Evolutionary conservation across 2,888 invertebrate genomes (phyloP).

Genomic region (Melanostoma mellinum): DNA sequence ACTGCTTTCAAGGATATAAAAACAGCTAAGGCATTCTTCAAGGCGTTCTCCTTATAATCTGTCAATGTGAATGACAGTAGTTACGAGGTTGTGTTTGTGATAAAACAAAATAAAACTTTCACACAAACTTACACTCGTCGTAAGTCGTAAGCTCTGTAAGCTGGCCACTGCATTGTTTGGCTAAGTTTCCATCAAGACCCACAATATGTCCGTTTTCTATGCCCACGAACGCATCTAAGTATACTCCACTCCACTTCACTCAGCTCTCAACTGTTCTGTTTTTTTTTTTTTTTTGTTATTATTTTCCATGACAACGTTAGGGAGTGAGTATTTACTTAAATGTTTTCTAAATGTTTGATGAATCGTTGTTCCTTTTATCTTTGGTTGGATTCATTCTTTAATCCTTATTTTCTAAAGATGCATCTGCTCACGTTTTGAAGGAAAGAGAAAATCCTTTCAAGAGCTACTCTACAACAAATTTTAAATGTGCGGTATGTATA

Average conservation of each 20-base stretch:
- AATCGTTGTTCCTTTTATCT: slow-evolving; percentile 32
- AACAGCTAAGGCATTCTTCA: neutral
- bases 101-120: slow-evolving; percentile 3
- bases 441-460: slow-evolving; percentile 20
- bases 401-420: slow-evolving; percentile 36
- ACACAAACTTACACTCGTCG: neutral
- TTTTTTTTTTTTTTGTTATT: neutral
- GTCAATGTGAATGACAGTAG: slow-evolving; percentile 16
- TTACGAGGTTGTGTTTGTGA: slow-evolving; percentile 5
- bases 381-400: slow-evolving; percentile 22
- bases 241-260: neutral
- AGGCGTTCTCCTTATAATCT: slow-evolving; percentile 4
- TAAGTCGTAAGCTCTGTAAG: neutral
- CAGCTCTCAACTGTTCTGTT: neutral
- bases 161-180: neutral
- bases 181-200: too few relatives aligned
- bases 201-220: neutral
- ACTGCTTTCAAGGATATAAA: neutral
- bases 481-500: neutral
- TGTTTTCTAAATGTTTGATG: slow-evolving; percentile 68
- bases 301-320: neutral
- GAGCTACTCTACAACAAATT: slow-evolving; percentile 3
- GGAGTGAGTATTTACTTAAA: slow-evolving; percentile 47
- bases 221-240: neutral
- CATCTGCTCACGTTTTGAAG: slow-evolving; percentile 45